These are phyloP conservation scores for Tenthredo distinguenda DNA, from an alignment of 2,888 invertebrate species.

Conservation along the genomic window DNA sequence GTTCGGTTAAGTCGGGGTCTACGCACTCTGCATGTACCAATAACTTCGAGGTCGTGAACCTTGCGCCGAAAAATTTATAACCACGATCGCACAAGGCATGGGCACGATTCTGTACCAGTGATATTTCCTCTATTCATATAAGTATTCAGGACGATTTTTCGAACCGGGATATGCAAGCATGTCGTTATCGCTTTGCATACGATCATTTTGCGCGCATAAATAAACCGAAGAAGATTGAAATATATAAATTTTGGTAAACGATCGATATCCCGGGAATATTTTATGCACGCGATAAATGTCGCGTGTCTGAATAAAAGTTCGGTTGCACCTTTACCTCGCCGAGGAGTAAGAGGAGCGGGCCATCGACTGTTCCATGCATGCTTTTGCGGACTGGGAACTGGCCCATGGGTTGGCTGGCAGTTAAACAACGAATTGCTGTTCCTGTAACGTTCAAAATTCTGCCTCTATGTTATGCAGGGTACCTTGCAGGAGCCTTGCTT, in stretches of 20 bases:
- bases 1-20: slow-evolving; percentile 46
- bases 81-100: background rate
- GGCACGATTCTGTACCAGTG: background rate
- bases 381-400: background rate
- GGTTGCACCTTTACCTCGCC: background rate
- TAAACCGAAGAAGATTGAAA: no score
- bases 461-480: background rate
- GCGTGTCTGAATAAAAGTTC: background rate
- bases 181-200: no score
- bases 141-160: no score
- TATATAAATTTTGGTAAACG: background rate
- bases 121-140: background rate
- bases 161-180: no score
- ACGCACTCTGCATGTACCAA: slow-evolving; percentile 45
- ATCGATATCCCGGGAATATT: background rate
- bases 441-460: slow-evolving; percentile 21
- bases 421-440: slow-evolving; percentile 14
- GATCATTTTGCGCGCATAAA: no score
- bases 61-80: background rate
- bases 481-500: background rate
- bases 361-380: background rate
- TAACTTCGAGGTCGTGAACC: slow-evolving; percentile 34
- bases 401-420: slow-evolving; percentile 4
- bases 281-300: slow-evolving; percentile 5
- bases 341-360: background rate